Evolutionary conservation across 30 jellyfish, hydroid and myxozoan species (phyloP).

Genomic region (Rhopilema esculentum): DNA sequence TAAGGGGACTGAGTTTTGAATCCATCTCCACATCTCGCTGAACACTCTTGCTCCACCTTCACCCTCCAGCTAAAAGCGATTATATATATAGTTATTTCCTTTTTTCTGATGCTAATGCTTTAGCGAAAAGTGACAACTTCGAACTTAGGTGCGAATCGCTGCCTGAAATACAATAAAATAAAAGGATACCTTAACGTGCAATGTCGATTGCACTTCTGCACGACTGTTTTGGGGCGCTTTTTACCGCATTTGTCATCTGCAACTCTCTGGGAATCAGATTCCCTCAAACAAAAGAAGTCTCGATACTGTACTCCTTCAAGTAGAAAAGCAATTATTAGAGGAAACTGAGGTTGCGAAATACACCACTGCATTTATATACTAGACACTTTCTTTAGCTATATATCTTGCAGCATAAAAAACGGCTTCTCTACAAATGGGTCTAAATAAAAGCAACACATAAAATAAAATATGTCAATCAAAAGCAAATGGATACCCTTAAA

Average conservation of each 20-base stretch:
- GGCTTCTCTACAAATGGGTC: no score
- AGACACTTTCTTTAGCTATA: no score
- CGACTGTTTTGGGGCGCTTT: conserved; percentile 53
- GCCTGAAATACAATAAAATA: background rate
- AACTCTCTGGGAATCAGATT: conserved; percentile 81
- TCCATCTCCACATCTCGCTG: conserved; percentile 94
- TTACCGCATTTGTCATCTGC: conserved; percentile 74
- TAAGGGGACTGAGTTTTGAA: conserved; percentile 61
- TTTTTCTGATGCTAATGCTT: no score
- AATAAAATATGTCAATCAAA: no score
- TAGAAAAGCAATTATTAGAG: background rate
- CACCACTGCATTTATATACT: no score
- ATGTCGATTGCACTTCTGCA: conserved; percentile 84
- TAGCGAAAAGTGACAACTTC: no score
- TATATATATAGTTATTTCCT: background rate
- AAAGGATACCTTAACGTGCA: conserved; percentile 72
- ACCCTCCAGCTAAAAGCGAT: conserved; percentile 76
- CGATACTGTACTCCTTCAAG: conserved; percentile 78
- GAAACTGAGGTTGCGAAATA: no score
- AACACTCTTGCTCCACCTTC: conserved; percentile 70
- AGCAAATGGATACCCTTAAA: no score
- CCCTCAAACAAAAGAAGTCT: conserved; percentile 80
- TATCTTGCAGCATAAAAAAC: no score
- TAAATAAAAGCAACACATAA: no score
- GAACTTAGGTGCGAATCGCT: no score